A percentile compares a stretch with the other conserved stretches of the same genome.
Conservation (phyloP, 2,888 invertebrate genomes). For the Drosophila melanosoma region DNA sequence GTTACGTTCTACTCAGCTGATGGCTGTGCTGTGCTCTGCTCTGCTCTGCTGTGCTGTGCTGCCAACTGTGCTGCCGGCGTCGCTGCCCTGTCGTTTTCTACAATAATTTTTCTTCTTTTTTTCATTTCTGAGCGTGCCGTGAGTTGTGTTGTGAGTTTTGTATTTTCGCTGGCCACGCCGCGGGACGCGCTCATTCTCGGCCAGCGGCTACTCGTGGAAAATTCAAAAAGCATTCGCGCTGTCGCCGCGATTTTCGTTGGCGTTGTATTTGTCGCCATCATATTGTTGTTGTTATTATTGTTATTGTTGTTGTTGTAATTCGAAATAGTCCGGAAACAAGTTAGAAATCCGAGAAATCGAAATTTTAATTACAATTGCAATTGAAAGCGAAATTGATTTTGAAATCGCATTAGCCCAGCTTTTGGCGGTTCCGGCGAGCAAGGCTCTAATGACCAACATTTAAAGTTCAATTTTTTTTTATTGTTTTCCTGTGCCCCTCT, state of each 20-base stretch:
- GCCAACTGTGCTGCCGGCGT: neutral
- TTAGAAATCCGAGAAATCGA: conserved; percentile 13
- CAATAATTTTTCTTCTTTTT: conserved; percentile 51
- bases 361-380: conserved; percentile 2
- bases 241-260: conserved; percentile 12
- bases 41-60: conserved; percentile 7
- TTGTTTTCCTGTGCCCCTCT: conserved; percentile 29
- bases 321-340: conserved; percentile 18
- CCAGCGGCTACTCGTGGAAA: conserved; percentile 73
- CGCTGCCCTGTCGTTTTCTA: conserved; percentile 33
- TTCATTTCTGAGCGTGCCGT: conserved; percentile 50
- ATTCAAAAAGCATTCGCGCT: conserved; percentile 54
- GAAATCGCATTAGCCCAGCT: conserved; percentile 6
- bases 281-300: conserved; percentile 1
- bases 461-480: conserved; percentile 6
- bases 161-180: conserved; percentile 74
- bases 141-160: conserved; percentile 56
- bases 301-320: conserved; percentile 20
- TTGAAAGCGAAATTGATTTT: conserved; percentile 13
- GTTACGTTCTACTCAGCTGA: conserved; percentile 64
- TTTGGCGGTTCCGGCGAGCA: conserved; percentile 10
- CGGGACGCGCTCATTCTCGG: conserved; percentile 75
- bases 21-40: conserved; percentile 10
- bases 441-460: conserved; percentile 18
- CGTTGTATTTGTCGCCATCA: neutral